Evolutionary conservation across 2,888 invertebrate species (phyloP).

Genomic region (Sturmia bella): DNA sequence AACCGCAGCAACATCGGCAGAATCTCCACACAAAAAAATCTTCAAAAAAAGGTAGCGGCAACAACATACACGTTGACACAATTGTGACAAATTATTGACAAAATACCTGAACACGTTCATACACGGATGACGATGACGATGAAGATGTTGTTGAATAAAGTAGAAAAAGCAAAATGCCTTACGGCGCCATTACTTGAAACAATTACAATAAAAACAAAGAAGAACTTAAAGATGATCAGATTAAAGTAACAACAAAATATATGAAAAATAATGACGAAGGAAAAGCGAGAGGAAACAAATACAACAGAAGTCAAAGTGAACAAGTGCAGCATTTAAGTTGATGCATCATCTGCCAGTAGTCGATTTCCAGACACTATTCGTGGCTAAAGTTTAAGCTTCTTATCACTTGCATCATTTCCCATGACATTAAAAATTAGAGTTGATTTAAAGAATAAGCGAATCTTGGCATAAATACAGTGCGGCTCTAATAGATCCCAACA

Average conservation of each 20-base stretch:
- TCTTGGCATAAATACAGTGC: slow-evolving; percentile 26
- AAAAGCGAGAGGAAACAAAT: slow-evolving; percentile 51
- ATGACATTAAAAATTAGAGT: slow-evolving; percentile 69
- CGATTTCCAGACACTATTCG: slow-evolving; percentile 30
- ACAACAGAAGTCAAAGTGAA: slow-evolving; percentile 69
- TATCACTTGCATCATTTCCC: slow-evolving; percentile 71
- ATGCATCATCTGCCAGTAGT: slow-evolving; percentile 32
- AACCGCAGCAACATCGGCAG: slow-evolving; percentile 6
- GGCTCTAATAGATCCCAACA: slow-evolving; percentile 61
- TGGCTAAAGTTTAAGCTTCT: slow-evolving; percentile 58
- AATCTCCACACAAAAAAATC: not conserved
- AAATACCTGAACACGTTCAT: slow-evolving; percentile 69
- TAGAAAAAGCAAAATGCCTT: slow-evolving; percentile 46
- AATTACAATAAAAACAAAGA: slow-evolving; percentile 43
- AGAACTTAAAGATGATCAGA: slow-evolving; percentile 54
- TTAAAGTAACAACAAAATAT: slow-evolving; percentile 28
- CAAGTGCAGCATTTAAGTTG: slow-evolving; percentile 62
- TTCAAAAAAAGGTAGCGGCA: slow-evolving; percentile 13
- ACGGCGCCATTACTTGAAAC: slow-evolving; percentile 69
- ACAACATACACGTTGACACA: slow-evolving; percentile 73
- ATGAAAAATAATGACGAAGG: slow-evolving; percentile 29
- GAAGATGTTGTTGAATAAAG: slow-evolving; percentile 40
- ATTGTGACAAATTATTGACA: slow-evolving; percentile 81
- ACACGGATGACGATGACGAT: slow-evolving; percentile 41
- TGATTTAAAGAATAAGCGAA: slow-evolving; percentile 25